A percentile compares a stretch with the other conserved stretches of the same genome.
These are phyloP conservation scores for Sceloporus tristichus DNA, from an alignment of 2,113 vertebrate genomes.

Conservation along the genomic window DNA sequence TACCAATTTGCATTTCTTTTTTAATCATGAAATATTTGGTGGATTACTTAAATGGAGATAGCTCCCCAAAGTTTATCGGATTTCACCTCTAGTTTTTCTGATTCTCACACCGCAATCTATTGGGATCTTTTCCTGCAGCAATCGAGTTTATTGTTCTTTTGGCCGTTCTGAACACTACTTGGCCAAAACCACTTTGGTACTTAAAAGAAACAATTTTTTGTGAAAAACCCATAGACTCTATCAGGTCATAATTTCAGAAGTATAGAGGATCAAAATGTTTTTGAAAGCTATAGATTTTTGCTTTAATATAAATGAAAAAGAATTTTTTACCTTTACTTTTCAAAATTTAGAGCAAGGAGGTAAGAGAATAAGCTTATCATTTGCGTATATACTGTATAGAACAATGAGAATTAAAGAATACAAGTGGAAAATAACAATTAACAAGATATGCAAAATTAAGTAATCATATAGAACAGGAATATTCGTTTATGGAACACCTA, in stretches of 20 bases:
- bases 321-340: too few relatives aligned
- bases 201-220: neutral
- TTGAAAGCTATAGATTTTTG: neutral
- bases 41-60: neutral
- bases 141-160: neutral
- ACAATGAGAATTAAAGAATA: too few relatives aligned
- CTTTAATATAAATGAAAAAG: too few relatives aligned
- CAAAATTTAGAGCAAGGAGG: too few relatives aligned
- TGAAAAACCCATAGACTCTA: neutral
- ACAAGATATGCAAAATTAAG: too few relatives aligned
- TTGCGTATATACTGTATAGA: too few relatives aligned
- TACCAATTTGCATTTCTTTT: neutral
- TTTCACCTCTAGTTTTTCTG: neutral
- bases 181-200: neutral
- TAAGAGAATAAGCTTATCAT: too few relatives aligned
- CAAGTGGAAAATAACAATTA: too few relatives aligned
- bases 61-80: neutral
- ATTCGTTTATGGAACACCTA: too few relatives aligned
- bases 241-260: neutral
- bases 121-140: neutral
- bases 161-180: neutral
- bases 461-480: too few relatives aligned
- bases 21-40: neutral
- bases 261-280: neutral
- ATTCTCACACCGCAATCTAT: neutral